A percentile compares a stretch with the other conserved stretches of the same genome.
phyloP scores from a whole-genome alignment of 2,113 vertebrate species.

The Bos taurus region ARS-UCD2.0 NC_037331.1:24646001-24646500 shows the following conservation, averaged over 20 bases:
- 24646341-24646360: background rate
- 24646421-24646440: too few relatives aligned
- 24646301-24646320: background rate
- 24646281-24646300: background rate
- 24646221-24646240: background rate
- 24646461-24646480: background rate
- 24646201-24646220: background rate
- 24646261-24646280: background rate
- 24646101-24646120: background rate
- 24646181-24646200: background rate
- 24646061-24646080: background rate
- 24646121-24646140: background rate
- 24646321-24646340: background rate
- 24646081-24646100: background rate
- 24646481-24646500: background rate
- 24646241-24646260: background rate
- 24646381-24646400: too few relatives aligned
- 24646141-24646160: background rate
- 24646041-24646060: background rate
- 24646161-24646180: background rate
- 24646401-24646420: too few relatives aligned
- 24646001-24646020: background rate
- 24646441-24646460: background rate
- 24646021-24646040: background rate
- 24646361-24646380: background rate